A percentile compares a stretch with the other conserved stretches of the same genome.
Evolutionary conservation across 2,888 invertebrate genomes (phyloP).

Genomic region (Cabera pusaria): DNA sequence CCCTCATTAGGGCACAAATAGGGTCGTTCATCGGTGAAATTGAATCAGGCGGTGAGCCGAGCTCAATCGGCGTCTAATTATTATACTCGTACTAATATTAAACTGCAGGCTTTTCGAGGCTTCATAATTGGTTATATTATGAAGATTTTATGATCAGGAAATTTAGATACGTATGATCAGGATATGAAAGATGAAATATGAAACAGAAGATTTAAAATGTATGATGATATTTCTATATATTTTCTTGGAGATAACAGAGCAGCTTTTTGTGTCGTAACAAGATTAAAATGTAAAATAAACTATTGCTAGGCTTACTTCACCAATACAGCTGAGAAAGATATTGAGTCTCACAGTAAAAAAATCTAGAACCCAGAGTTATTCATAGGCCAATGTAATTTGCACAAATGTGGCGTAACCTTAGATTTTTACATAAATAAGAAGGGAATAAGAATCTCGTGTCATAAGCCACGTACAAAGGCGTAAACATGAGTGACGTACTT

Average conservation of each 20-base stretch:
- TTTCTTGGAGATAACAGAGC: too few relatives aligned
- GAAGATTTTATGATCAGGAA: not conserved
- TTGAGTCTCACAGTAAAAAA: too few relatives aligned
- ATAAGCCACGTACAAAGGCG: constrained; percentile 77
- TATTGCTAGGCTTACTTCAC: too few relatives aligned
- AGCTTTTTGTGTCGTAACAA: too few relatives aligned
- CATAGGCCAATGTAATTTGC: constrained; percentile 70
- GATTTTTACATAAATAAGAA: constrained; percentile 67
- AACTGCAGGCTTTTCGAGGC: constrained; percentile 31
- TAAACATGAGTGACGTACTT: constrained; percentile 72
- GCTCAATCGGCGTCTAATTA: constrained; percentile 73
- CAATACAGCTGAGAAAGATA: too few relatives aligned
- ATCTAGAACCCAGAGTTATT: constrained; percentile 52
- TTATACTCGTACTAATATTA: constrained; percentile 59
- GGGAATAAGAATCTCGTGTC: constrained; percentile 70
- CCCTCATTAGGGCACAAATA: constrained; percentile 80
- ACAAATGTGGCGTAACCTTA: constrained; percentile 60
- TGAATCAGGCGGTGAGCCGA: constrained; percentile 65
- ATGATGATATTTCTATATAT: too few relatives aligned
- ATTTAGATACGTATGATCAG: too few relatives aligned
- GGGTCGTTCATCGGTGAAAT: constrained; percentile 78
- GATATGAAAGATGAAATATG: too few relatives aligned
- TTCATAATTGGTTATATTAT: constrained; percentile 13
- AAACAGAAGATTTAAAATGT: too few relatives aligned
- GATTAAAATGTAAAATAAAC: too few relatives aligned